phyloP scores from a whole-genome alignment of 2,888 invertebrate species.

The Rosalia funebris region DNA sequence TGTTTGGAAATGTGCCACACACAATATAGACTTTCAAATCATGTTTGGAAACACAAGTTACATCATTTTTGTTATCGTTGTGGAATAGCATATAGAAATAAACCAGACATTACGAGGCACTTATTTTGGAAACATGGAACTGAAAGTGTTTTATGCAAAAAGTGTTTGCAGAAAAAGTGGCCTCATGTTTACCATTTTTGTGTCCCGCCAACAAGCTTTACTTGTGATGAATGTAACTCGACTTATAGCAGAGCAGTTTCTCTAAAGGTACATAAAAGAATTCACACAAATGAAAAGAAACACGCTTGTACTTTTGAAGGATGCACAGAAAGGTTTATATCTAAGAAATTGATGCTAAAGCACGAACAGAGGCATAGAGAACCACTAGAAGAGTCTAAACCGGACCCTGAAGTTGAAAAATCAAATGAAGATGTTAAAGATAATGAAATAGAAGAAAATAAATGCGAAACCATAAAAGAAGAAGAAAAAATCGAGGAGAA shows the following conservation, averaged over 20 bases:
- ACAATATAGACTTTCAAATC: constrained; percentile 83
- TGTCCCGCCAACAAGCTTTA: constrained; percentile 80
- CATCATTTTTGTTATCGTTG: constrained; percentile 89
- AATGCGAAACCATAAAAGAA: constrained; percentile 57
- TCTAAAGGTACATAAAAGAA: constrained; percentile 84
- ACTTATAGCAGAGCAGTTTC: constrained; percentile 81
- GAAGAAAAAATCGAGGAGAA: constrained; percentile 48
- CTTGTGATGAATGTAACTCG: constrained; percentile 83
- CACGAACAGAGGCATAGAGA: constrained; percentile 75
- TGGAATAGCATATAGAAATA: constrained; percentile 87
- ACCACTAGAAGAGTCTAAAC: constrained; percentile 45
- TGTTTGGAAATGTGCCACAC: constrained; percentile 84
- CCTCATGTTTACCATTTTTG: constrained; percentile 93
- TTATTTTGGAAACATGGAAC: constrained; percentile 94
- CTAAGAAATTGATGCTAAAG: constrained; percentile 79
- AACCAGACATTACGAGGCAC: constrained; percentile 88
- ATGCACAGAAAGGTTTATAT: constrained; percentile 83
- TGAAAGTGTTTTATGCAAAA: constrained; percentile 85
- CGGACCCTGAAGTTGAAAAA: constrained; percentile 37
- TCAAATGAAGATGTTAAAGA: constrained; percentile 41
- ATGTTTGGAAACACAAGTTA: constrained; percentile 91
- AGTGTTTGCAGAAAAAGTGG: constrained; percentile 90
- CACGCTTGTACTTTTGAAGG: constrained; percentile 77
- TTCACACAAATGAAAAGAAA: constrained; percentile 76
- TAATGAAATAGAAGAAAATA: constrained; percentile 54